Evolutionary conservation across 2,888 invertebrate genomes (phyloP).

Genomic region (Eupithecia subfuscata): DNA sequence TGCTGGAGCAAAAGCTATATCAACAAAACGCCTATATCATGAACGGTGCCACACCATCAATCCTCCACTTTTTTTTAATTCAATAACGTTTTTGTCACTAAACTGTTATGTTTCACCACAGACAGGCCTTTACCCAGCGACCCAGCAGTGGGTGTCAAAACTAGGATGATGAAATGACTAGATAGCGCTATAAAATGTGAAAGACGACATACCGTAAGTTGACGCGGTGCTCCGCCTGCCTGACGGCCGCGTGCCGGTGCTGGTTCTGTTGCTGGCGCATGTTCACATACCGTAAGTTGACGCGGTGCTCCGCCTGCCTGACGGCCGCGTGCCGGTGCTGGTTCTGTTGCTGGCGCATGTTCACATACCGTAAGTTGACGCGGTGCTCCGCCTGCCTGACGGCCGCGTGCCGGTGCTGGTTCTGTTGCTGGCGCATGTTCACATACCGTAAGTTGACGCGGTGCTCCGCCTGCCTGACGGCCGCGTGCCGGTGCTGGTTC

Average conservation of each 20-base stretch:
- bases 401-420: conserved; percentile 76
- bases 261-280: conserved; percentile 80
- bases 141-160: too few species aligned
- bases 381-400: conserved; percentile 80
- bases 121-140: too few species aligned
- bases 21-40: too few species aligned
- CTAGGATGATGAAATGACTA: too few species aligned
- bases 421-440: conserved; percentile 79
- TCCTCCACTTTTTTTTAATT: too few species aligned
- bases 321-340: conserved; percentile 78
- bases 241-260: conserved; percentile 75
- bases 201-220: conserved; percentile 68
- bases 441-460: conserved; percentile 77
- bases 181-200: too few species aligned
- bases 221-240: conserved; percentile 80
- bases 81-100: too few species aligned
- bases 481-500: conserved; percentile 76
- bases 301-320: conserved; percentile 78
- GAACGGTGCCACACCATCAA: too few species aligned
- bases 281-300: conserved; percentile 76
- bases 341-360: conserved; percentile 78
- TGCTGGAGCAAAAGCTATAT: too few species aligned
- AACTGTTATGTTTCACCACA: too few species aligned
- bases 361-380: conserved; percentile 76
- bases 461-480: conserved; percentile 79